Conservation (phyloP, 2,888 invertebrate species). For the Timema podura region DNA sequence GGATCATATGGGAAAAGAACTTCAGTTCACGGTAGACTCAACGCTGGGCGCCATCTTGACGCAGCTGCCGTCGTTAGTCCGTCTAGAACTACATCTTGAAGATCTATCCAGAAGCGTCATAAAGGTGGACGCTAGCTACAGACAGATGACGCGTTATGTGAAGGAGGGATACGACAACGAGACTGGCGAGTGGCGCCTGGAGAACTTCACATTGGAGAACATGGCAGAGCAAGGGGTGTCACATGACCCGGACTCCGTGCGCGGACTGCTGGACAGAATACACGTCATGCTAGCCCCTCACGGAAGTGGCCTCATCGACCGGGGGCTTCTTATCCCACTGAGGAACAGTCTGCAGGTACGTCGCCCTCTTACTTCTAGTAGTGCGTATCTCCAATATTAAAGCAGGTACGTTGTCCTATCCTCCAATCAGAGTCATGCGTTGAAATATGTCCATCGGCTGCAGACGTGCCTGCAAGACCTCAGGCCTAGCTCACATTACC, state of each 20-base stretch:
- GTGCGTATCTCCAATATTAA: too few species aligned
- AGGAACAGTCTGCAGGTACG: too few species aligned
- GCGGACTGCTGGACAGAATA: conserved; percentile 61
- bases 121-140: conserved; percentile 49
- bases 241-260: conserved; percentile 60
- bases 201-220: conserved; percentile 57
- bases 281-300: conserved; percentile 57
- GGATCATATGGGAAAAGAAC: conserved; percentile 35
- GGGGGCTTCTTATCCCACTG: too few species aligned
- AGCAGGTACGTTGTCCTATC: too few species aligned
- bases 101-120: conserved; percentile 58
- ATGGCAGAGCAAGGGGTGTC: conserved; percentile 69
- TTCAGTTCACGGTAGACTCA: conserved; percentile 34
- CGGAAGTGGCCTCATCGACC: neutral
- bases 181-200: conserved; percentile 24
- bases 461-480: too few species aligned
- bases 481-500: too few species aligned
- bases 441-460: too few species aligned
- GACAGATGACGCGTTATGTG: conserved; percentile 23
- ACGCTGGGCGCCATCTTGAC: conserved; percentile 38
- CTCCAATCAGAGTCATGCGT: too few species aligned
- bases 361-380: too few species aligned
- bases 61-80: conserved; percentile 48
- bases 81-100: conserved; percentile 57
- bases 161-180: conserved; percentile 22